Base-by-base conservation (phyloP, 2,888 invertebrate genomes). In the Saturnia japonica region DNA sequence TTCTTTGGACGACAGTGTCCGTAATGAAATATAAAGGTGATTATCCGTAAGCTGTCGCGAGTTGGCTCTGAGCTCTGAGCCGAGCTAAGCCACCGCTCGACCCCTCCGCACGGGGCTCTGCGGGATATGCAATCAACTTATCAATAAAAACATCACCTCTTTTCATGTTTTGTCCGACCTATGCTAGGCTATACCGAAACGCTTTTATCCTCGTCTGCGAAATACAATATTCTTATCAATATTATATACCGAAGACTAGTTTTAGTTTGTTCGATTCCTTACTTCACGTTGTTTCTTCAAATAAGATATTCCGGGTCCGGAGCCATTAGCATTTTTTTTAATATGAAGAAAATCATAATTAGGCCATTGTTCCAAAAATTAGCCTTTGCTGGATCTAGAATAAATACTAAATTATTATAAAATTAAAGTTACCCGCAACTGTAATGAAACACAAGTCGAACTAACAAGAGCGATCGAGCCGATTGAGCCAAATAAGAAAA, bases 11-110 rank as follows among this genome's bases (percentile, higher is more conserved):
- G 14, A 60, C 14, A 60, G 28, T 22, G 54, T 54, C 54, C n/a
- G 11, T 60, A 25, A 28, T 60, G 25, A 28, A 57, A 60, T 60
- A 60, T 28, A 28, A 28, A 60, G n/a, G 57, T 57, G 57, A 57
- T 57, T 57, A 57, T 60, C 14, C 25, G 25, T 8, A 8, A 60
- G 28, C 60, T 14, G 64, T 25, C 67, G 78, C 80, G 73, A 77
- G 19, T 76, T 40, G 69, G 12, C 25, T 60, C 57, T 47, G 68
- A 70, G 12, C 25, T 60, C 57, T 47, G 68, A 70, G 68, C 64
- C 68, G 25, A 8, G 54, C 51, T 73, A 45, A 74, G 71, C 72
- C 68, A 25, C 67, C 42, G 19, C 45, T 60, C 19, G 25, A 45
- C 43, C 40, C 54, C 60, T 22, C 43, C 67, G 14, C 57, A 25